phyloP scores from a whole-genome alignment of 2,888 invertebrate genomes.

The Yponomeuta evonymella region DNA sequence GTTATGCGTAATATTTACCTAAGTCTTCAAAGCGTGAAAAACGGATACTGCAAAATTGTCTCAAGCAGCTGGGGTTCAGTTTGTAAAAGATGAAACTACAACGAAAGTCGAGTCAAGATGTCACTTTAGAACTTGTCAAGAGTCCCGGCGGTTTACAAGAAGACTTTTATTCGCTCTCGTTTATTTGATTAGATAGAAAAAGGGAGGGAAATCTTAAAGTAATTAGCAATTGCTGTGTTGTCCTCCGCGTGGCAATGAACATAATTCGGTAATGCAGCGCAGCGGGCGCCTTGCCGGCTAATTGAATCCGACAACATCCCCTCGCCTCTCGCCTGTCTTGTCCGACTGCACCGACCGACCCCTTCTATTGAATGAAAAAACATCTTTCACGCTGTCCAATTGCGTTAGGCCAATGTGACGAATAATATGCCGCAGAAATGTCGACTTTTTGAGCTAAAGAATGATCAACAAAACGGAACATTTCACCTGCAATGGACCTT shows the following conservation, averaged over 20 bases:
- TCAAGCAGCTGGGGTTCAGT: neutral
- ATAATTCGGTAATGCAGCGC: constrained; percentile 46
- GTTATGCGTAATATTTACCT: neutral
- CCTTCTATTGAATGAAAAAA: constrained; percentile 28
- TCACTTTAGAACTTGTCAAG: neutral
- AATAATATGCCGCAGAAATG: neutral
- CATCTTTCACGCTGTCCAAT: constrained; percentile 15
- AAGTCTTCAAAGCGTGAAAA: neutral
- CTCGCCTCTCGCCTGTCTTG: constrained; percentile 29
- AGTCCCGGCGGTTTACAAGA: constrained; percentile 14
- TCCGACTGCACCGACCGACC: constrained; percentile 37
- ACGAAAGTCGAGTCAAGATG: neutral
- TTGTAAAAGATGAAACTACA: neutral
- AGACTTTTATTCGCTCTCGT: constrained; percentile 3
- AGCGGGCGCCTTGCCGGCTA: constrained; percentile 30
- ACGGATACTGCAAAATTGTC: neutral
- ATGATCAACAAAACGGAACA: neutral
- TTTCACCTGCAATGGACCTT: constrained; percentile 4
- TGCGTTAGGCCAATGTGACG: constrained; percentile 12
- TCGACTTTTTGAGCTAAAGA: neutral
- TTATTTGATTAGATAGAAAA: constrained; percentile 26
- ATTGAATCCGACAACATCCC: constrained; percentile 50
- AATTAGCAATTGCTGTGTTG: constrained; percentile 48
- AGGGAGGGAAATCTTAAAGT: constrained; percentile 39
- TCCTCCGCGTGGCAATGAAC: constrained; percentile 42